phyloP scores from a whole-genome alignment of 2,113 vertebrate species.

The Psophia crepitans region DNA sequence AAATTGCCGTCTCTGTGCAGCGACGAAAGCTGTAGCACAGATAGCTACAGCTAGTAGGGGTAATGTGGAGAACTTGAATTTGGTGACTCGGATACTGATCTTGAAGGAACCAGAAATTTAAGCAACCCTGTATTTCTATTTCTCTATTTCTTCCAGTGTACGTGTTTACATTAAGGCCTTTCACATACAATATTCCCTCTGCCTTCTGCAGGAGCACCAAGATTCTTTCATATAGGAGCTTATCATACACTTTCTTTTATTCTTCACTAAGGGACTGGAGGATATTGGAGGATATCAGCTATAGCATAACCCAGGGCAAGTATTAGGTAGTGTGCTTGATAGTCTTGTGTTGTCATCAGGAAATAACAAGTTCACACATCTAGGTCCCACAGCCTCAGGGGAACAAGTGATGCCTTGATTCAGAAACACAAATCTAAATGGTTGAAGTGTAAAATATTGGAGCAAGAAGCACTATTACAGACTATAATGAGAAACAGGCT shows the following conservation, averaged over 20 bases:
- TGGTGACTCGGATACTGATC: not conserved
- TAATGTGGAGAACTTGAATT: not conserved
- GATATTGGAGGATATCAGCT: not conserved
- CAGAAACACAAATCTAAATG: not conserved
- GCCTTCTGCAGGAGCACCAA: not conserved
- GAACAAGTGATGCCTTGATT: not conserved
- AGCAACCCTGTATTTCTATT: not conserved
- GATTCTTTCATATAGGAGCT: not conserved
- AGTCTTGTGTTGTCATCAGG: not conserved
- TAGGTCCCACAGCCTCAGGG: not conserved
- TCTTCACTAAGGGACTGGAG: not conserved
- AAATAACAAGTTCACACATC: not conserved
- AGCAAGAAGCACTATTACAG: not conserved
- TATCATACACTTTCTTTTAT: not conserved
- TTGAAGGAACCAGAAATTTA: not conserved
- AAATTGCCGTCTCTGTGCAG: not conserved
- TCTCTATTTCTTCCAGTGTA: not conserved
- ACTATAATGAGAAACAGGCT: not conserved
- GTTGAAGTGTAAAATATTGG: not conserved
- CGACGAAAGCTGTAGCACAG: not conserved
- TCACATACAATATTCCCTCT: not conserved
- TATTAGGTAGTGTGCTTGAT: not conserved
- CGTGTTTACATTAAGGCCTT: not conserved
- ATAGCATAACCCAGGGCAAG: not conserved
- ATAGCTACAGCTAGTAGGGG: not conserved